Conservation (phyloP, 2,113 vertebrate genomes). For the Reinhardtius hippoglossoides region DNA sequence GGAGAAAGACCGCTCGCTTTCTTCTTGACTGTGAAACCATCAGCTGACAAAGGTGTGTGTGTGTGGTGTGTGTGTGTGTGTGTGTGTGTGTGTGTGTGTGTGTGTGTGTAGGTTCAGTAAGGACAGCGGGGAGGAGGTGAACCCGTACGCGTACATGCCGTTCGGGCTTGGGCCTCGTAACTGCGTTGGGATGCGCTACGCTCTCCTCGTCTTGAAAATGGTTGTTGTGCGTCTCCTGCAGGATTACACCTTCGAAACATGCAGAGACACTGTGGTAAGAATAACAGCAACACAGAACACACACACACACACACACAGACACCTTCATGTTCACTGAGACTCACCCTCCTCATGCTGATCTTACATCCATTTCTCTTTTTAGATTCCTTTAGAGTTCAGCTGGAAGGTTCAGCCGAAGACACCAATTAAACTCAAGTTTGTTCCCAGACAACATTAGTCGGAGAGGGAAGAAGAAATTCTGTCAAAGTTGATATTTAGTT, state of each 20-base stretch:
- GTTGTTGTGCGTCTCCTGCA: conserved; percentile 66
- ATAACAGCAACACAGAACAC: not conserved
- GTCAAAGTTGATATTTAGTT: no score
- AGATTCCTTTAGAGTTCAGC: conserved; percentile 66
- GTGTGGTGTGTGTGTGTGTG: not conserved
- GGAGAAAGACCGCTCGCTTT: no score
- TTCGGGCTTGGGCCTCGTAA: conserved; percentile 76
- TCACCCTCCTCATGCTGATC: not conserved
- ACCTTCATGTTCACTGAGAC: not conserved
- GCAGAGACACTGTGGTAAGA: conserved; percentile 65
- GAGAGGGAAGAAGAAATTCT: not conserved
- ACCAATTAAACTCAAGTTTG: conserved; percentile 66
- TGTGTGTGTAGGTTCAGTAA: conserved; percentile 66
- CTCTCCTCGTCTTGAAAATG: conserved; percentile 64
- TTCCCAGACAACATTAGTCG: conserved; percentile 48
- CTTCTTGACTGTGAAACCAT: not conserved
- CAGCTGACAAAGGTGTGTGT: no score
- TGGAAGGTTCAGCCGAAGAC: conserved; percentile 29
- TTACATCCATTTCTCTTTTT: not conserved
- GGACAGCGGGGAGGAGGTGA: conserved; percentile 55
- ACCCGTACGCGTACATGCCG: conserved; percentile 63
- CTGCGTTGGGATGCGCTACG: conserved; percentile 76
- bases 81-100: not conserved
- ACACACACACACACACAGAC: not conserved
- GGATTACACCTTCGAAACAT: conserved; percentile 64